Percentiles rank a stretch among this genome's conserved stretches.
Evolutionary conservation across 2,113 vertebrate genomes (phyloP).

Genomic region (Pseudopodoces humilis): DNA sequence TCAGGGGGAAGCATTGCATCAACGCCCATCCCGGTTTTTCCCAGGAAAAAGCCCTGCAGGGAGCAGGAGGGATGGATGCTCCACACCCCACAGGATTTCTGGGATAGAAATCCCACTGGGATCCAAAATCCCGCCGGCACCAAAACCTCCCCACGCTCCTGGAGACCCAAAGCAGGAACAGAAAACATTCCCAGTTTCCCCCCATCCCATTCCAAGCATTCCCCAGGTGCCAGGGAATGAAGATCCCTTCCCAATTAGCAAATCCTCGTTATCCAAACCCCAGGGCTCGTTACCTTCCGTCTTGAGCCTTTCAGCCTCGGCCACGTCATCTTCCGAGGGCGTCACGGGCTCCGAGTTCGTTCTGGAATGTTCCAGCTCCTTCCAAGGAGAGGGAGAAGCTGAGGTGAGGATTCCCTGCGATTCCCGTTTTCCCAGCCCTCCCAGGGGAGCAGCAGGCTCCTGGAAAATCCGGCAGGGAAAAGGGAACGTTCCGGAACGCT

Average conservation of each 20-base stretch:
- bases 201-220: neutral
- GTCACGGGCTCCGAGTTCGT: constrained; percentile 63
- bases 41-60: rapidly evolving
- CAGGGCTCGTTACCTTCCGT: constrained; percentile 80
- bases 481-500: neutral
- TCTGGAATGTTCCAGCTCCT: constrained; percentile 69
- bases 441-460: neutral
- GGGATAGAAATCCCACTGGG: neutral
- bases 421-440: neutral
- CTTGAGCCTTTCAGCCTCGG: constrained; percentile 90
- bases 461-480: neutral
- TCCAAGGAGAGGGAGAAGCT: neutral
- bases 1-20: neutral
- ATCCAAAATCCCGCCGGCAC: neutral
- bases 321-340: constrained; percentile 81
- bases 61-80: neutral
- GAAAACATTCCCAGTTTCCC: neutral
- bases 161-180: neutral
- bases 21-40: neutral
- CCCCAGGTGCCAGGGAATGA: neutral
- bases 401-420: neutral
- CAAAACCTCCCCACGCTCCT: neutral
- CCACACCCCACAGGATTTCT: neutral
- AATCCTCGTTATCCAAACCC: neutral
- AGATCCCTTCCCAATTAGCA: neutral